Evolutionary conservation across 2,797 vertebrate genomes (phyloP), one percentile per base, ranked within the genome.

Genomic region (Falco concolor): DNA sequence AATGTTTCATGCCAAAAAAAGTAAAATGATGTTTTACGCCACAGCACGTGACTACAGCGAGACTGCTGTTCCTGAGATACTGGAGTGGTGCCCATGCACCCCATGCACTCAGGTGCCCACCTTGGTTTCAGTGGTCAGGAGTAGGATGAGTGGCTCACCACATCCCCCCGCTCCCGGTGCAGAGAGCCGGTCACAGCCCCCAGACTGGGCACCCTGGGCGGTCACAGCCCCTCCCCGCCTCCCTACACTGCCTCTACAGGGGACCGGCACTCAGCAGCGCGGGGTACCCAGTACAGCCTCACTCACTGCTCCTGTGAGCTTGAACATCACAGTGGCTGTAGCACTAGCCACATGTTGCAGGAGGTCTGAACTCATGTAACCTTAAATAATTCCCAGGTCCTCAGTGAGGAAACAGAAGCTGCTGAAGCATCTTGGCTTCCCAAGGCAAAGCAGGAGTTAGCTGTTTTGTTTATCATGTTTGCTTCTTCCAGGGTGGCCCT

Each of bases 271-370:
- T 67, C 4, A 1, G 30, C n/a, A 73, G 32, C 3, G 34, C 1
- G 1, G 32, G 30, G 28, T 25, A 59, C 7, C 20, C 4, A 1
- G 12, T 2, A 83, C 1, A 3, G 79, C 84, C 28, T 17, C 0
- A 0, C 49, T 77, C 32, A 12, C 16, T 32, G 53, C 44, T 54
- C 52, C 32, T 1, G 0, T 6, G 10, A 89, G 40, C 56, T 45
- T 2, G 0, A 65, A 54, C 38, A 87, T 12, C 30, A 10, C 0
- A 0, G 38, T 5, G 0, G 1, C 30, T 65, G 34, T 60, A 77
- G 32, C 1, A 1, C 12, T 18, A n/a, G 28, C 24, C 15, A 24
- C 0, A 0, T 2, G 0, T 27, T 0, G 0, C 34, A 79, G n/a
- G 49, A 64, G 27, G 8, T 45, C 17, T 77, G 56, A 77, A 49